phyloP scores from a whole-genome alignment of 2,888 invertebrate species.

The Zootermopsis nevadensis region DNA sequence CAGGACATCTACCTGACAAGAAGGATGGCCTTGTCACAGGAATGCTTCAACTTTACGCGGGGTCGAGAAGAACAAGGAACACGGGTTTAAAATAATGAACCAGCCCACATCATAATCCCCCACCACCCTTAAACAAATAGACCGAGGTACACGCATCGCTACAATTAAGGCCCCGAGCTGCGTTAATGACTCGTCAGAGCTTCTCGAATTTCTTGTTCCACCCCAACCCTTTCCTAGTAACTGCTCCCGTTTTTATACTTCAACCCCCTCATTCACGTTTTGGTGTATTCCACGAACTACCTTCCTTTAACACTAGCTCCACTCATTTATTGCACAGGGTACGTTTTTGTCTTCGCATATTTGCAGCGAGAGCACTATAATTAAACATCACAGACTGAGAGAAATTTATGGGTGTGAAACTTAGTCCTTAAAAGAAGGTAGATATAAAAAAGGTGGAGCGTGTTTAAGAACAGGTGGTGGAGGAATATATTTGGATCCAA shows the following conservation, averaged over 20 bases:
- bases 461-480: no score
- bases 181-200: slow-evolving; percentile 22
- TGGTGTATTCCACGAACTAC: neutral
- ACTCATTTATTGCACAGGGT: neutral
- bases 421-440: no score
- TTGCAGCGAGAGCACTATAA: no score
- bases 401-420: no score
- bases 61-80: slow-evolving; percentile 16
- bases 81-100: slow-evolving; percentile 39
- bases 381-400: no score
- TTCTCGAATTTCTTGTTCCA: slow-evolving; percentile 32
- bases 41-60: neutral
- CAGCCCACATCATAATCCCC: slow-evolving; percentile 36
- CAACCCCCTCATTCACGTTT: slow-evolving; percentile 1
- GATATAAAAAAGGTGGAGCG: no score
- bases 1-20: slow-evolving; percentile 28
- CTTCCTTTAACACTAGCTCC: neutral
- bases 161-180: slow-evolving; percentile 28
- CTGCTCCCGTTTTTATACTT: neutral
- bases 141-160: slow-evolving; percentile 2
- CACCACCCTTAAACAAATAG: slow-evolving; percentile 34
- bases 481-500: no score
- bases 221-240: neutral
- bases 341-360: neutral
- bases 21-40: slow-evolving; percentile 31